These are phyloP conservation scores for Notarius quadriscutis DNA, from an alignment of 2,113 vertebrate species.

Conservation along the genomic window DNA sequence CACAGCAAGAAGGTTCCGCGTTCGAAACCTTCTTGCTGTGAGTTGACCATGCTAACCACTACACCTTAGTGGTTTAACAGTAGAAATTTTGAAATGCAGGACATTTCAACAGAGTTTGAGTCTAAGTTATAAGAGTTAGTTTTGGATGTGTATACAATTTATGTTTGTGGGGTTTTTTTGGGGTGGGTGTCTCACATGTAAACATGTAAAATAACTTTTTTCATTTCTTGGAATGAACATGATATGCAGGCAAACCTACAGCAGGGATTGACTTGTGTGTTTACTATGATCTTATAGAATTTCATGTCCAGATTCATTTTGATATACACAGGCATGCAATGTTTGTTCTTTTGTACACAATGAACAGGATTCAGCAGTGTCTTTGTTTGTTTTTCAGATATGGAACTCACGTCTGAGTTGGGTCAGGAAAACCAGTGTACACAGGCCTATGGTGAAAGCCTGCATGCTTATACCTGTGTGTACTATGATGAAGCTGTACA, in stretches of 20 bases:
- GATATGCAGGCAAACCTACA: not conserved
- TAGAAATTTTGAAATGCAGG: not conserved
- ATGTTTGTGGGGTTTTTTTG: no score
- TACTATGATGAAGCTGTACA: not conserved
- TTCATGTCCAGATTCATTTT: not conserved
- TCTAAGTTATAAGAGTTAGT: not conserved
- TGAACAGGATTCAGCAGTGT: not conserved
- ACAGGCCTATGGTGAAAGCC: not conserved
- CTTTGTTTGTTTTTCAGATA: not conserved
- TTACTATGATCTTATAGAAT: constrained; percentile 10
- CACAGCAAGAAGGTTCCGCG: no score
- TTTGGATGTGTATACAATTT: not conserved
- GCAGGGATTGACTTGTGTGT: not conserved
- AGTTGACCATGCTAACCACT: no score
- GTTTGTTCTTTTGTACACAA: not conserved
- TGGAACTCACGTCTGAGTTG: not conserved
- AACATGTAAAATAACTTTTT: not conserved
- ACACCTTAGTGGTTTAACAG: not conserved
- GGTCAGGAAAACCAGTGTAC: not conserved
- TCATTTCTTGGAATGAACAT: not conserved
- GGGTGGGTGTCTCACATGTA: not conserved
- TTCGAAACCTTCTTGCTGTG: no score
- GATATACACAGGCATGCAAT: not conserved
- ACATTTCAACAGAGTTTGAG: not conserved
- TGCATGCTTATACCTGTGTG: not conserved